phyloP scores from a whole-genome alignment of 1,140 invertebrate genomes.

The Tenebrio molitor region DNA sequence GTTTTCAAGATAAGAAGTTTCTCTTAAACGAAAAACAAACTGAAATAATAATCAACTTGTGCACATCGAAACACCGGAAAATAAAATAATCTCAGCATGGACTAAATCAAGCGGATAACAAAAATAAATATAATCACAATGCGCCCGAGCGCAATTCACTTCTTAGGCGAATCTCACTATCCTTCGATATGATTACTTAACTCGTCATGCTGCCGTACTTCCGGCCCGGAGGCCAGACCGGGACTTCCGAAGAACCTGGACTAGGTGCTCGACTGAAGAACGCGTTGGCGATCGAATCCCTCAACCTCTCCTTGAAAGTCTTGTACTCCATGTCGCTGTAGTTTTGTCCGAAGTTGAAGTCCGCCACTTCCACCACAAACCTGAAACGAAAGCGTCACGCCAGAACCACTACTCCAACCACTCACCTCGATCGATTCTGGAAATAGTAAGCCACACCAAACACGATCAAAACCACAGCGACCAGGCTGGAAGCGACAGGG shows the following conservation, averaged over 20 bases:
- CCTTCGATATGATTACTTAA: conserved; percentile 14
- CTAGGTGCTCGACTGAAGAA: conserved; percentile 63
- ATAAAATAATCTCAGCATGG: too few relatives aligned
- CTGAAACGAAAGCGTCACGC: conserved; percentile 63
- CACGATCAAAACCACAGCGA: conserved; percentile 84
- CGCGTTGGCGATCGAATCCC: conserved; percentile 81
- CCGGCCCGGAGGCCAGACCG: conserved; percentile 63
- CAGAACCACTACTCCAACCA: conserved; percentile 43
- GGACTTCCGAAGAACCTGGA: conserved; percentile 58
- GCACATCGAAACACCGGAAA: too few relatives aligned
- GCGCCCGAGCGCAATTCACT: conserved; percentile 10
- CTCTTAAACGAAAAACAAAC: too few relatives aligned
- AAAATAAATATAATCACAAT: too few relatives aligned
- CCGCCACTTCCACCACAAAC: conserved; percentile 86
- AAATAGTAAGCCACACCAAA: conserved; percentile 89
- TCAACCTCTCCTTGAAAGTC: conserved; percentile 83
- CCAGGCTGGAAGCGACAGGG: conserved; percentile 82
- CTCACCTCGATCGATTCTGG: conserved; percentile 80
- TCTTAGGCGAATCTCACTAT: conserved; percentile 36
- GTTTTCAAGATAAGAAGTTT: too few relatives aligned
- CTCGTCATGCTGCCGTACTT: conserved; percentile 65
- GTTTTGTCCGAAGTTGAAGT: conserved; percentile 88
- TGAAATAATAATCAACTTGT: too few relatives aligned
- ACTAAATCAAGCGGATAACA: too few relatives aligned
- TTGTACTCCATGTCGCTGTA: conserved; percentile 85